Evolutionary conservation across 30 jellyfish, hydroid and myxozoan genomes (phyloP).

Genomic region (Aurelia aurita complex sp. Pacific): DNA sequence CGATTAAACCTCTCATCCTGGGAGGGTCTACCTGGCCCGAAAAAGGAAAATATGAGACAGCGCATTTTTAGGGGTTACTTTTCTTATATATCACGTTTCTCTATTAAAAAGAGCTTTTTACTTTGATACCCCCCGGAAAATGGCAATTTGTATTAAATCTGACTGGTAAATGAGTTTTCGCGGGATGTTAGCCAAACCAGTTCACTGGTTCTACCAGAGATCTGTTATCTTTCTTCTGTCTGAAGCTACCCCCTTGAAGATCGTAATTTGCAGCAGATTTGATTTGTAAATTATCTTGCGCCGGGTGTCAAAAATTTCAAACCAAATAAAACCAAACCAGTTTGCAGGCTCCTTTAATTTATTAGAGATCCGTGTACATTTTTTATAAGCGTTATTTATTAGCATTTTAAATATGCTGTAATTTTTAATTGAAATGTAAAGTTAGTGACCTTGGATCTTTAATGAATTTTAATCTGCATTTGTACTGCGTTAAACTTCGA

Average conservation of each 20-base stretch:
- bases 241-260: too few species aligned
- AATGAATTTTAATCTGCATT: not conserved
- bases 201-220: slow-evolving; percentile 2
- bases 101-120: too few species aligned
- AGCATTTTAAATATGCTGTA: slow-evolving; percentile 47
- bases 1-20: too few species aligned
- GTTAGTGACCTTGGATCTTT: slow-evolving; percentile 43
- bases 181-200: too few species aligned
- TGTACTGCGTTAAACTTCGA: too few species aligned
- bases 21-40: too few species aligned
- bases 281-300: not conserved
- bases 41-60: too few species aligned
- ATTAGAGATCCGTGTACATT: slow-evolving; percentile 57
- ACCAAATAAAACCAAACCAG: too few species aligned
- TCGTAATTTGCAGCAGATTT: not conserved
- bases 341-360: slow-evolving; percentile 23
- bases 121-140: too few species aligned
- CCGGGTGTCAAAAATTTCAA: too few species aligned
- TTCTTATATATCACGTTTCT: too few species aligned
- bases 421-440: slow-evolving; percentile 46
- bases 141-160: not conserved
- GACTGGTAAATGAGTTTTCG: not conserved
- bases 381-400: slow-evolving; percentile 44
- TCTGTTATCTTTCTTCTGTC: not conserved
- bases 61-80: too few species aligned